phyloP scores from a whole-genome alignment of 2,113 vertebrate genomes.

The Mesocricetus auratus region DNA sequence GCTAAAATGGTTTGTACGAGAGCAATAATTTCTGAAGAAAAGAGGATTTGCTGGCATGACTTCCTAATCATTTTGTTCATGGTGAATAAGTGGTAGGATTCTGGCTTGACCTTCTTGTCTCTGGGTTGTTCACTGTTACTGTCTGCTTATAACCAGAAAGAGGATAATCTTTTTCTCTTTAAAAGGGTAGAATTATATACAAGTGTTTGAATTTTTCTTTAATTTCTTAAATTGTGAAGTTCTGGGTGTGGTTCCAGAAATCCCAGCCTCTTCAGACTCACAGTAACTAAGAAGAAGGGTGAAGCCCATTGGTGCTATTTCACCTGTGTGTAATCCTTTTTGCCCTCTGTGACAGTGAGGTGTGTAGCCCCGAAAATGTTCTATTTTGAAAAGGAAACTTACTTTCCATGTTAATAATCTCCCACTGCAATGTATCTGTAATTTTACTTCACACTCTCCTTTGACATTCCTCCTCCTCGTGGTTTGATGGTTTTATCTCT shows the following conservation, averaged over 20 bases:
- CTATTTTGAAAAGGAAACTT: not conserved
- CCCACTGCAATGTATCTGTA: not conserved
- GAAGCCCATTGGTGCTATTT: not conserved
- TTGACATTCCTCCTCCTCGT: not conserved
- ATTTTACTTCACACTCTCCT: not conserved
- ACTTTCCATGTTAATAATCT: not conserved
- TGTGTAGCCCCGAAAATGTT: not conserved
- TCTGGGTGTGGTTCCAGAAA: not conserved
- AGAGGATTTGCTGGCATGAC: not conserved
- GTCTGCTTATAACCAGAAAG: not conserved
- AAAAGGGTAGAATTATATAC: not conserved
- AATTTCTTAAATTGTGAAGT: not conserved
- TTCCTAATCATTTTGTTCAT: not conserved
- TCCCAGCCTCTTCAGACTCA: not conserved
- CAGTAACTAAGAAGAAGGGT: not conserved
- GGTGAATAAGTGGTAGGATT: not conserved
- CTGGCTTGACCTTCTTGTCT: not conserved
- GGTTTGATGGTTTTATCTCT: not conserved
- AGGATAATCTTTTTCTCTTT: not conserved
- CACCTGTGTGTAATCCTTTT: not conserved
- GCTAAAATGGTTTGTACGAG: not conserved
- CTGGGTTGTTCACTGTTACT: not conserved
- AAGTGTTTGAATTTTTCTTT: not conserved
- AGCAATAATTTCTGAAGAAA: conserved; percentile 27
- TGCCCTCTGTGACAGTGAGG: not conserved